Evolutionary conservation across 2,113 vertebrate genomes (phyloP), one percentile per base, ranked within the genome.

Genomic region (Rhipidura dahli): DNA sequence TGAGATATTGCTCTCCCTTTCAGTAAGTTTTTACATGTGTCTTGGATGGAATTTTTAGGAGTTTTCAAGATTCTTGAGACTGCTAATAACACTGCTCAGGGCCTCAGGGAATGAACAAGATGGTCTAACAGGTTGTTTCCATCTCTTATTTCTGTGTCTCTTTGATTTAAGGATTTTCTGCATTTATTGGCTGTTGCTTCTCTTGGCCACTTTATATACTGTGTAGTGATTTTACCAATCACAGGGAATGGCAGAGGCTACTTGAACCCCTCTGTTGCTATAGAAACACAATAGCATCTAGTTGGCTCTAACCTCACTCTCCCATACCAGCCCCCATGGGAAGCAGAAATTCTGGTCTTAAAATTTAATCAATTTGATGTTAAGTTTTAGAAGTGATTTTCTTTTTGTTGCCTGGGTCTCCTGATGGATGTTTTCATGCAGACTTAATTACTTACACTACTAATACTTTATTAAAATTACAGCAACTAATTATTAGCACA

Each of bases 121-220:
- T 86, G 66, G 72, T 95, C 90, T 91, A 93, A 96, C 83, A 80
- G 72, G 89, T 89, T 95, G 83, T 95, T 96, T 94, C 78, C 75
- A 51, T 83, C 86, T 80, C 86, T 95, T 92, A 77, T 87, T 96
- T 91, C 64, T 79, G 49, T 90, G 82, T 93, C 84, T 90, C 82
- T 94, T 86, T 93, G 93, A 96, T 92, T 94, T 97, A 95, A 93
- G 83, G 87, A 95, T 95, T 96, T 96, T 96, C 89, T 95, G 76
- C 85, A 76, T 96, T 84, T 94, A 89, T 94, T 93, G 89, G 69
- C 73, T 94, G 83, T 57, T 88, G 54, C 81, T 95, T 95, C 93
- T 92, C 72, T 91, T 93, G 94, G 87, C 92, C 80, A 69, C 80
- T 95, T 84, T 76, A 71, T 26, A 54, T 76, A 23, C 72, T 80